Evolutionary conservation across 2,888 invertebrate genomes (phyloP).

Genomic region (Cerceris ruficornis): DNA sequence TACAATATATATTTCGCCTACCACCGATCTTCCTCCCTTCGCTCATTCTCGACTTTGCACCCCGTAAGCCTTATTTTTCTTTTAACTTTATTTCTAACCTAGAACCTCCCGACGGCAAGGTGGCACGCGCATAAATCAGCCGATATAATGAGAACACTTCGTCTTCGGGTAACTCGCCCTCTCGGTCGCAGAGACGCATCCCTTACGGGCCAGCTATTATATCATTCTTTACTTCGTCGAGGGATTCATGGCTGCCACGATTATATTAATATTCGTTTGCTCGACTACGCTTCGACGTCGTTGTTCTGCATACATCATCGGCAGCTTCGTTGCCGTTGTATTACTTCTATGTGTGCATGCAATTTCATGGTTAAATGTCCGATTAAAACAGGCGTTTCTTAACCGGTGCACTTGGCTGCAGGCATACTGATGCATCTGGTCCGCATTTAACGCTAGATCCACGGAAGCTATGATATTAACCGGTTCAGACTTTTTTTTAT

Average conservation of each 20-base stretch:
- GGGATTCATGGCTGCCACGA: constrained; percentile 48
- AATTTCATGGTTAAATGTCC: too few relatives aligned
- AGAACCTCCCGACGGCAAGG: constrained; percentile 75
- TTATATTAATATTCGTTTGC: constrained; percentile 64
- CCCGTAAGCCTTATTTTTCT: constrained; percentile 82
- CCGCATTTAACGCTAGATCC: too few relatives aligned
- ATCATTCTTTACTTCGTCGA: constrained; percentile 68
- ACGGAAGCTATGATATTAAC: too few relatives aligned
- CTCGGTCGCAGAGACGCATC: constrained; percentile 71
- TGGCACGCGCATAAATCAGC: constrained; percentile 79
- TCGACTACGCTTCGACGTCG: constrained; percentile 1
- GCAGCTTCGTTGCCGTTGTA: too few relatives aligned
- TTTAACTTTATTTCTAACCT: constrained; percentile 80
- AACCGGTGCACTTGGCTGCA: too few relatives aligned
- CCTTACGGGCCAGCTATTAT: constrained; percentile 70
- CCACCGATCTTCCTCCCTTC: constrained; percentile 33
- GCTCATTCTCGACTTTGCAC: constrained; percentile 76
- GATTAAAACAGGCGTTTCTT: too few relatives aligned
- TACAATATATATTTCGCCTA: constrained; percentile 70
- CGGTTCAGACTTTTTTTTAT: too few relatives aligned
- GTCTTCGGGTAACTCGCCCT: constrained; percentile 76
- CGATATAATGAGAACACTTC: constrained; percentile 81
- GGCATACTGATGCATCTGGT: too few relatives aligned
- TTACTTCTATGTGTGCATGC: too few relatives aligned
- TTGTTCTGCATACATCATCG: background rate